These are phyloP conservation scores for Drosophila hamatofila DNA, from an alignment of 2,888 invertebrate species.

Conservation along the genomic window DNA sequence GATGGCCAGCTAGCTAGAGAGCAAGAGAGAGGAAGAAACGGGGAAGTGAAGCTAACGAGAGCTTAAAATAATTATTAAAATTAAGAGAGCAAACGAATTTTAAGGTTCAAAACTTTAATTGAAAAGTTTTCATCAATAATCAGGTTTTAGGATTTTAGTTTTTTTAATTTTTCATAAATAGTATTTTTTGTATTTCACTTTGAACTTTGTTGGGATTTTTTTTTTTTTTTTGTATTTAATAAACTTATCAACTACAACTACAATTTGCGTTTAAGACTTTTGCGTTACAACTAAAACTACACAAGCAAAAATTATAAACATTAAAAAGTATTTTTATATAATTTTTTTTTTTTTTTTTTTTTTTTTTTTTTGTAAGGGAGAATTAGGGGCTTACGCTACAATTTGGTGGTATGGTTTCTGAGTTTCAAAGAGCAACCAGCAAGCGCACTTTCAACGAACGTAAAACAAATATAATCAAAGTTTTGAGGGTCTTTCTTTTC, in stretches of 20 bases:
- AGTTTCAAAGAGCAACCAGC: slow-evolving; percentile 7
- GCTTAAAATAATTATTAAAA: slow-evolving; percentile 12
- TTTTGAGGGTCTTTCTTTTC: background rate
- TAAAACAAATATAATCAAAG: background rate
- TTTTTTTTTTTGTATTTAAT: slow-evolving; percentile 3
- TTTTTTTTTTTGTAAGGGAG: slow-evolving; percentile 2
- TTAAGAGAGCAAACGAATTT: slow-evolving; percentile 20
- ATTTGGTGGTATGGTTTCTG: slow-evolving; percentile 19
- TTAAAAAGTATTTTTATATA: slow-evolving; percentile 28
- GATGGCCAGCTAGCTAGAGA: slow-evolving; percentile 2
- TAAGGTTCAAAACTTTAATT: no score
- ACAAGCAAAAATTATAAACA: slow-evolving; percentile 82
- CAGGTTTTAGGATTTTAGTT: slow-evolving; percentile 11
- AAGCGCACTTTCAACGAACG: slow-evolving; percentile 3
- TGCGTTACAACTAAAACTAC: slow-evolving; percentile 82
- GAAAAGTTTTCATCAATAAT: slow-evolving; percentile 17
- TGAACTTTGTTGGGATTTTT: slow-evolving; percentile 5
- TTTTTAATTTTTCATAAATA: slow-evolving; percentile 11
- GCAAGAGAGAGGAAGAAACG: slow-evolving; percentile 8
- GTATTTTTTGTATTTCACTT: background rate
- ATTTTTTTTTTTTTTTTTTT: background rate
- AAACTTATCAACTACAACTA: slow-evolving; percentile 62
- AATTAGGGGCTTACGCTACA: background rate
- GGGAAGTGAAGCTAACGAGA: slow-evolving; percentile 8
- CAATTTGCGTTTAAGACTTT: slow-evolving; percentile 75